Percentiles rank a stretch among this genome's conserved stretches.
Evolutionary conservation across 2,797 vertebrate genomes (phyloP).

Genomic region (Glossophaga mutica): DNA sequence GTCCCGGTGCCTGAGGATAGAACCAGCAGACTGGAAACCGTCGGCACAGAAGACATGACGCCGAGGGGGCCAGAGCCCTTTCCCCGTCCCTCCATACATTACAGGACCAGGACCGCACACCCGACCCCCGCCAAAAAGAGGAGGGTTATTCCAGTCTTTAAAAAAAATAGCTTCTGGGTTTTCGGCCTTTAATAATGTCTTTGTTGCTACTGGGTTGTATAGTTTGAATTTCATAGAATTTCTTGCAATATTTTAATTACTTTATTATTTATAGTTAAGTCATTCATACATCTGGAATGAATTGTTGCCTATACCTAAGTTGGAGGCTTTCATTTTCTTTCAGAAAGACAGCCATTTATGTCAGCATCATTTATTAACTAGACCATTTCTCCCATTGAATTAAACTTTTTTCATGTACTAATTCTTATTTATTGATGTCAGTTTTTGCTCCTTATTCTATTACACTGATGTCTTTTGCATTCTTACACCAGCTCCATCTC

Average conservation of each 20-base stretch:
- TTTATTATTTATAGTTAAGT: not conserved
- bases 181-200: not conserved
- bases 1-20: too few species aligned
- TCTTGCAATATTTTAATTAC: not conserved
- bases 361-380: not conserved
- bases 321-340: not conserved
- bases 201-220: not conserved
- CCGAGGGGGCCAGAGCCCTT: too few species aligned
- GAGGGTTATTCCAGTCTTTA: too few species aligned
- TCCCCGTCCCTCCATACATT: too few species aligned
- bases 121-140: too few species aligned
- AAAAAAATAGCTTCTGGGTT: not conserved
- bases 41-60: too few species aligned
- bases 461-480: not conserved
- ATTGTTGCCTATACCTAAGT: not conserved
- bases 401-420: not conserved
- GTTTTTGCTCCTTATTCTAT: not conserved
- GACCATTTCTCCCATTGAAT: not conserved
- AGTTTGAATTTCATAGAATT: not conserved
- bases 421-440: not conserved
- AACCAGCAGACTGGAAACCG: too few species aligned
- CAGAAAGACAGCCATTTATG: not conserved
- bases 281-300: not conserved
- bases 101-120: too few species aligned
- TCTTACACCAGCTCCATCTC: not conserved